These are phyloP conservation scores for Cyanistes caeruleus DNA, from an alignment of 2,113 vertebrate species.

Conservation along the genomic window DNA sequence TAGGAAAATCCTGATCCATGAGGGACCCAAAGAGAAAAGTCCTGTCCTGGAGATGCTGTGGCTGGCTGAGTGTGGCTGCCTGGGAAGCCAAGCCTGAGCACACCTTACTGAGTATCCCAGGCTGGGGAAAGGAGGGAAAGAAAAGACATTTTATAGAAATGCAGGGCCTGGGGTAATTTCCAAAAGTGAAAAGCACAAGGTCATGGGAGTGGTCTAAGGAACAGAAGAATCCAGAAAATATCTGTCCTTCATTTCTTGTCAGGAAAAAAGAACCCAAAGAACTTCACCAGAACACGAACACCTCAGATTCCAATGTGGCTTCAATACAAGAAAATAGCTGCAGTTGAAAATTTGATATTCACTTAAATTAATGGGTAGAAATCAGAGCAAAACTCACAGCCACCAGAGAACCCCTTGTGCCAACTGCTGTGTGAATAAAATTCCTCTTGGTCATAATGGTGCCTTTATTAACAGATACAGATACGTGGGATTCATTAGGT, in stretches of 20 bases:
- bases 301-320: background rate
- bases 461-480: background rate
- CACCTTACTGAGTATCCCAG: background rate
- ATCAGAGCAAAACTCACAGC: background rate
- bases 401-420: background rate
- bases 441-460: background rate
- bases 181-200: background rate
- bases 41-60: background rate
- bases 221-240: background rate
- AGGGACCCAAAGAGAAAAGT: background rate
- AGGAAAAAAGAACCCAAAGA: background rate
- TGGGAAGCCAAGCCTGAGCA: background rate
- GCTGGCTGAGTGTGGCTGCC: background rate
- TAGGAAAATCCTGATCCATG: background rate
- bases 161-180: background rate
- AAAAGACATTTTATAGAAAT: background rate
- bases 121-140: background rate
- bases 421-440: background rate
- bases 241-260: background rate
- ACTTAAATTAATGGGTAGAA: background rate
- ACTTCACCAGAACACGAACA: background rate
- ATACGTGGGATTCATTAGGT: fast-evolving
- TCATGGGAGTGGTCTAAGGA: background rate
- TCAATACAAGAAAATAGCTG: background rate
- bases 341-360: background rate